Conservation (phyloP, 1,140 invertebrate genomes). For the Calycopis cecrops region DNA sequence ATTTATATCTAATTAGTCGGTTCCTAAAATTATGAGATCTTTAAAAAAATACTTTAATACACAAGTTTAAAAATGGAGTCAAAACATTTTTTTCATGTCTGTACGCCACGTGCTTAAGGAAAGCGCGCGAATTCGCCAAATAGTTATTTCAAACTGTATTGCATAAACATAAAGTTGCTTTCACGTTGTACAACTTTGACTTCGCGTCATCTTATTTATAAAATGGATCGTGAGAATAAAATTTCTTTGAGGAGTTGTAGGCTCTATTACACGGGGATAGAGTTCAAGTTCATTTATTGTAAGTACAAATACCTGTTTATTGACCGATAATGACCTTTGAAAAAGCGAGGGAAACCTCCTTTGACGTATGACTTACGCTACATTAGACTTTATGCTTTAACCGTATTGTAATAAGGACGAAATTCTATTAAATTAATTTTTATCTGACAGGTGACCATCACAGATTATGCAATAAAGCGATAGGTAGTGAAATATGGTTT, state of each 20-base stretch:
- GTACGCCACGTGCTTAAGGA: constrained; percentile 26
- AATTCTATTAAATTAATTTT: not conserved
- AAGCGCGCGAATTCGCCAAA: constrained; percentile 35
- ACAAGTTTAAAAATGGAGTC: constrained; percentile 5
- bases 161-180: constrained; percentile 11
- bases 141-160: constrained; percentile 19
- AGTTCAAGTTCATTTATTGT: constrained; percentile 19
- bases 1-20: no score
- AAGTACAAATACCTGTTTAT: constrained; percentile 36
- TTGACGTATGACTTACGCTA: not conserved
- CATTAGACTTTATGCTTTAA: constrained; percentile 20
- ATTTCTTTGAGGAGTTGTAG: constrained; percentile 21
- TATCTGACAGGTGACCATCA: constrained; percentile 27
- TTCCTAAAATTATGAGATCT: no score
- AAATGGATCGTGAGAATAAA: constrained; percentile 44
- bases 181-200: constrained; percentile 14
- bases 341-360: constrained; percentile 21
- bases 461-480: constrained; percentile 28
- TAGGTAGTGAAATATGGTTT: constrained; percentile 12
- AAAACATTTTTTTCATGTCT: constrained; percentile 12
- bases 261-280: constrained; percentile 11
- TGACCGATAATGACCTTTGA: constrained; percentile 30
- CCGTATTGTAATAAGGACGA: not conserved
- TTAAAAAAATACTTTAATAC: no score
- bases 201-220: constrained; percentile 28